Evolutionary conservation across 2,797 vertebrate genomes (phyloP).

Genomic region (Loriculus beryllinus): DNA sequence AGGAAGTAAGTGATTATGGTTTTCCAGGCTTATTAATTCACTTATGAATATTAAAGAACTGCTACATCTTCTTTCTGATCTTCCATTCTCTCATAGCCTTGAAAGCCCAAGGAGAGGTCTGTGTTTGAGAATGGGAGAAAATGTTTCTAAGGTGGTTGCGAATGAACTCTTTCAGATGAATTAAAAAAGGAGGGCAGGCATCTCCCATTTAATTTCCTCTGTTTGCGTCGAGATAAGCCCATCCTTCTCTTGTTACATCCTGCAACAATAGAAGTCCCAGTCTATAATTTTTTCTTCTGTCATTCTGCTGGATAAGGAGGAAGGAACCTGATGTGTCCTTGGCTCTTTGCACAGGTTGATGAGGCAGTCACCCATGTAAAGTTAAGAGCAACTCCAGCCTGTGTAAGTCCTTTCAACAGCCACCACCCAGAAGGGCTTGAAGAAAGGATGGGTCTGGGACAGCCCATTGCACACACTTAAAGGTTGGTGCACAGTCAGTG

Average conservation of each 20-base stretch:
- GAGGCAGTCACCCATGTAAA: not conserved
- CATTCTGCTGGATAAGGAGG: not conserved
- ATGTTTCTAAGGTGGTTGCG: not conserved
- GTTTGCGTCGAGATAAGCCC: not conserved
- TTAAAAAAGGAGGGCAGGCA: fast-evolving
- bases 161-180: not conserved
- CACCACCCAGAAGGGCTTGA: not conserved
- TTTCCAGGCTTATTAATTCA: not conserved
- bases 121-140: not conserved
- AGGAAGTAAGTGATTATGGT: not conserved
- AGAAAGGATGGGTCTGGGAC: not conserved
- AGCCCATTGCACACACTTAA: not conserved
- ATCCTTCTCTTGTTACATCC: not conserved
- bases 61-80: not conserved
- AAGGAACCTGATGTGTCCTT: not conserved
- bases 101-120: not conserved
- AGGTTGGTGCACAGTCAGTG: not conserved
- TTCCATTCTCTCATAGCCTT: not conserved
- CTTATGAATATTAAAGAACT: not conserved
- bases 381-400: not conserved
- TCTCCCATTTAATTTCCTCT: not conserved
- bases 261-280: not conserved
- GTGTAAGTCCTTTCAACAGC: not conserved
- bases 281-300: not conserved
- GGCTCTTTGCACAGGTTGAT: not conserved